phyloP scores from a whole-genome alignment of 2,113 vertebrate genomes.

The Blennius ocellaris region DNA sequence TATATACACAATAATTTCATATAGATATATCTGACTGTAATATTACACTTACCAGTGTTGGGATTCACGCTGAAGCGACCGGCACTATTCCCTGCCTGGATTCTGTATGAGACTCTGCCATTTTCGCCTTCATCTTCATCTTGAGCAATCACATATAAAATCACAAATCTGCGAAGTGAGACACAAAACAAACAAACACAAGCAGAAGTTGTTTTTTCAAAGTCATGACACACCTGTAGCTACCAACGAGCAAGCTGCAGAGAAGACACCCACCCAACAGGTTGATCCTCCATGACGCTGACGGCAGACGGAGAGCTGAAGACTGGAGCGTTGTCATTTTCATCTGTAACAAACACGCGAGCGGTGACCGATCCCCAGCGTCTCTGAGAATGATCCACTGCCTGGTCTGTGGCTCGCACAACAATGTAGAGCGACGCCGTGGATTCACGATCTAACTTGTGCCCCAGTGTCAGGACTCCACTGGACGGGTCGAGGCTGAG shows the following conservation, averaged over 20 bases:
- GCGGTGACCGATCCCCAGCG: slow-evolving; percentile 89
- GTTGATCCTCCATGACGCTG: slow-evolving; percentile 92
- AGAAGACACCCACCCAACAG: slow-evolving; percentile 78
- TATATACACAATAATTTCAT: slow-evolving; percentile 28
- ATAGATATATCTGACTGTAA: slow-evolving; percentile 1
- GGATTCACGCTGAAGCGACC: slow-evolving; percentile 90
- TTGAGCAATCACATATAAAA: slow-evolving; percentile 89
- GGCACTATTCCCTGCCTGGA: slow-evolving; percentile 86
- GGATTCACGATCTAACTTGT: slow-evolving; percentile 87
- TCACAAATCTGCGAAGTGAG: slow-evolving; percentile 79
- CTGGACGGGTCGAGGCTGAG: slow-evolving; percentile 87
- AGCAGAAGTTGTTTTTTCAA: not conserved
- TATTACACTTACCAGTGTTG: slow-evolving; percentile 87
- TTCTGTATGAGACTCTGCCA: slow-evolving; percentile 88
- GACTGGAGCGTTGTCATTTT: slow-evolving; percentile 90
- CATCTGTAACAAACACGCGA: slow-evolving; percentile 90
- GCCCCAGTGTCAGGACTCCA: slow-evolving; percentile 87
- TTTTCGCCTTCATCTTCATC: slow-evolving; percentile 94
- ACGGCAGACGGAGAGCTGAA: slow-evolving; percentile 88
- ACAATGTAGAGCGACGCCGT: slow-evolving; percentile 88
- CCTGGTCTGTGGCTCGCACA: slow-evolving; percentile 90
- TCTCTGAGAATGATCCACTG: slow-evolving; percentile 85
- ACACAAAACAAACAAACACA: slow-evolving; percentile 1
- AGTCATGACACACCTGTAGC: not conserved
- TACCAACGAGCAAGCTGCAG: not conserved